phyloP scores from a whole-genome alignment of 2,888 invertebrate genomes.

The Poecilobothrus nobilitatus region DNA sequence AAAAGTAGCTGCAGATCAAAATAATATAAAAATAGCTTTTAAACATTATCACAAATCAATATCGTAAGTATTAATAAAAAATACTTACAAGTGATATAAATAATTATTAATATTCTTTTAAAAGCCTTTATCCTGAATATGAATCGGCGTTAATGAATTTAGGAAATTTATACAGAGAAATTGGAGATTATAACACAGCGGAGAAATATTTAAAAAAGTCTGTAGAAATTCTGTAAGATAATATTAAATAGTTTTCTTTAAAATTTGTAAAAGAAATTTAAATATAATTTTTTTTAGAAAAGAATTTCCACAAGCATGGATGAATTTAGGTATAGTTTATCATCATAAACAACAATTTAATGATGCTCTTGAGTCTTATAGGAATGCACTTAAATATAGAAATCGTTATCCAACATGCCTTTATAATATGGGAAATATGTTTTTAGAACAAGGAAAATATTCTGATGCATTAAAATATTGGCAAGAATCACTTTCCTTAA shows the following conservation, averaged over 20 bases:
- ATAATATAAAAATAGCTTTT: conserved; percentile 60
- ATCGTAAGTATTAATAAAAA: conserved; percentile 43
- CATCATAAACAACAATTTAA: conserved; percentile 60
- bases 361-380: conserved; percentile 71
- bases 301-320: conserved; percentile 94
- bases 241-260: neutral
- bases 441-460: conserved; percentile 65
- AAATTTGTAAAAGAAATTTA: neutral
- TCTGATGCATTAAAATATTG: conserved; percentile 71
- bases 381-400: conserved; percentile 66
- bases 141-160: conserved; percentile 91
- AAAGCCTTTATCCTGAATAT: conserved; percentile 84
- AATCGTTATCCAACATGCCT: conserved; percentile 82
- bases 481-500: conserved; percentile 69
- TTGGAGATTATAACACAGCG: conserved; percentile 81
- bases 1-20: conserved; percentile 71
- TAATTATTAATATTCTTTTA: conserved; percentile 34
- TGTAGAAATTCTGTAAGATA: conserved; percentile 46
- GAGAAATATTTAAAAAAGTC: conserved; percentile 73
- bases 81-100: neutral
- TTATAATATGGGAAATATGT: conserved; percentile 92
- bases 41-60: conserved; percentile 70
- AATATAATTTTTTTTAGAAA: conserved; percentile 47
- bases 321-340: conserved; percentile 93
- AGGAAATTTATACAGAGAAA: conserved; percentile 86